These are phyloP conservation scores for Hydrotaea diabolus DNA, from an alignment of 2,888 invertebrate genomes.

Conservation along the genomic window DNA sequence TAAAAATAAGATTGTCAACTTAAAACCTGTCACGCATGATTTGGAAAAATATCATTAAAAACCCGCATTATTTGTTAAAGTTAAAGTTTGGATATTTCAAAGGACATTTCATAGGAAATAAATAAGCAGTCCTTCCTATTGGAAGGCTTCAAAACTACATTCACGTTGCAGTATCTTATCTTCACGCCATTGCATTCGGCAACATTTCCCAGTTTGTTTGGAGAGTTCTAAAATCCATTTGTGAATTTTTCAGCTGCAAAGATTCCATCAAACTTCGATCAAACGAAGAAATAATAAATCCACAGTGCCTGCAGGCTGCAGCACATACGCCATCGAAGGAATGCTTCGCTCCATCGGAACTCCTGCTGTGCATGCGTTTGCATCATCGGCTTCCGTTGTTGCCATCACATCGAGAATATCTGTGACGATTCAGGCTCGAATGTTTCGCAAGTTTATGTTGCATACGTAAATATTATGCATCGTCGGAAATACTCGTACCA, in stretches of 20 bases:
- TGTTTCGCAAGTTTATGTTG: neutral
- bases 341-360: no score
- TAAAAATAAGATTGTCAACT: no score
- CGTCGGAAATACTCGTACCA: neutral
- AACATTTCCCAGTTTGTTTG: neutral
- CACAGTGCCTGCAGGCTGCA: conserved; percentile 58
- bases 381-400: neutral
- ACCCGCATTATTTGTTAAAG: no score
- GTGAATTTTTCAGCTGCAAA: neutral
- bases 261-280: neutral
- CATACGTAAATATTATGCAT: neutral
- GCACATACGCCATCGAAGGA: neutral
- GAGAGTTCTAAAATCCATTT: no score
- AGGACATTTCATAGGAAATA: no score
- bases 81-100: no score
- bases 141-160: no score
- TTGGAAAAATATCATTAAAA: no score
- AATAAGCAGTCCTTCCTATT: no score
- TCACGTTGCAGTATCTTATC: no score
- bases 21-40: no score
- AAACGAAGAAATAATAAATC: conserved; percentile 44
- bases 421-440: neutral
- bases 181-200: neutral
- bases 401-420: no score
- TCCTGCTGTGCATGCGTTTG: neutral